Percentiles rank a stretch among this genome's conserved stretches.
phyloP scores from a whole-genome alignment of 2,888 invertebrate genomes.

The Nesidiocoris tenuis region DNA sequence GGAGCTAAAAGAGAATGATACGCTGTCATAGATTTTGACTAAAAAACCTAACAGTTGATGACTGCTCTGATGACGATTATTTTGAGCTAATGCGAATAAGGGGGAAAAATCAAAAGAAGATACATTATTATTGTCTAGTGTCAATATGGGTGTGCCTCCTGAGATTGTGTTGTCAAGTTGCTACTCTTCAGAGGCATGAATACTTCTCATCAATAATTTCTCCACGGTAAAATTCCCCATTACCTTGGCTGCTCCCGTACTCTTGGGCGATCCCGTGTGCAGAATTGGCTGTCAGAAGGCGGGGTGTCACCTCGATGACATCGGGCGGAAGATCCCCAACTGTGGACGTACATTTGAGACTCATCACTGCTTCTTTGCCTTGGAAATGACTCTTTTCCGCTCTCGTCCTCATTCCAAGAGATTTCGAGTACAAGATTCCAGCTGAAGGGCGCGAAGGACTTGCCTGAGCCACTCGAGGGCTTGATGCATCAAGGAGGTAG shows the following conservation, averaged over 20 bases:
- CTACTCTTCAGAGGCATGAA: no score
- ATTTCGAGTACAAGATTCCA: slow-evolving; percentile 45
- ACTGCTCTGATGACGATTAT: no score
- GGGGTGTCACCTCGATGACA: slow-evolving; percentile 41
- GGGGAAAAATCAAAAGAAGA: no score
- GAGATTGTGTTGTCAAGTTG: no score
- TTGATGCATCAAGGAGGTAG: slow-evolving; percentile 45
- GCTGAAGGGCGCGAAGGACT: neutral
- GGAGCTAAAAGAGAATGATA: no score
- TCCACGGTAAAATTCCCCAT: no score
- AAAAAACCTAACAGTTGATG: no score
- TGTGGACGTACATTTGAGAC: slow-evolving; percentile 45
- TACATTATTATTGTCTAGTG: no score
- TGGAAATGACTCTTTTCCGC: slow-evolving; percentile 46
- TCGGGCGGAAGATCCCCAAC: slow-evolving; percentile 47
- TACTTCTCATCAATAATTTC: no score
- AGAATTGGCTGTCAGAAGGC: slow-evolving; percentile 46
- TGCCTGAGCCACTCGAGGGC: slow-evolving; percentile 28
- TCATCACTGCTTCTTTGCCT: slow-evolving; percentile 36
- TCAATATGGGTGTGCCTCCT: no score
- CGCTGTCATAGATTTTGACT: no score
- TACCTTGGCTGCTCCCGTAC: neutral
- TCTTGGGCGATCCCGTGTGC: slow-evolving; percentile 47
- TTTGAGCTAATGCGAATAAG: no score
- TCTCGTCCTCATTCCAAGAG: slow-evolving; percentile 46